A percentile compares a stretch with the other conserved stretches of the same genome.
Evolutionary conservation across 2,113 vertebrate species (phyloP).

Genomic region (Ranitomeya imitator): DNA sequence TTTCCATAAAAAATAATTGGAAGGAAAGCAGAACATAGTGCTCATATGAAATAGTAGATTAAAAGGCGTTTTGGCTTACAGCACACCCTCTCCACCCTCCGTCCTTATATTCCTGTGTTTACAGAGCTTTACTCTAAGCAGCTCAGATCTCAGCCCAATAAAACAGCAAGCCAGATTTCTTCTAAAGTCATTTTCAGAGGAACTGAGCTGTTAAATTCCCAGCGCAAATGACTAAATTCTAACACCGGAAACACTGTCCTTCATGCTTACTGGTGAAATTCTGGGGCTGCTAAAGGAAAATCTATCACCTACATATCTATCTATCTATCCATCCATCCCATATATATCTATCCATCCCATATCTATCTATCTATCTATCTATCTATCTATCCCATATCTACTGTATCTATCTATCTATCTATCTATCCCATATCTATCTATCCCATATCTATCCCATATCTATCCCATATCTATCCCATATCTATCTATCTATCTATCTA

Average conservation of each 20-base stretch:
- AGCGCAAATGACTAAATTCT: neutral
- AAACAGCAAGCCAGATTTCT: neutral
- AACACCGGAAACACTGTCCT: neutral
- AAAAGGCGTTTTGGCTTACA: constrained; percentile 33
- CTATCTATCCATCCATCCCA: too few species aligned
- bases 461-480: too few species aligned
- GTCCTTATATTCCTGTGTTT: neutral
- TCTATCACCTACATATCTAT: neutral
- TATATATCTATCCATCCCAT: too few species aligned
- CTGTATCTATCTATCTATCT: too few species aligned
- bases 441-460: too few species aligned
- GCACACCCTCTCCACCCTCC: constrained; percentile 19
- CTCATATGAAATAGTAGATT: constrained; percentile 11
- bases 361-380: too few species aligned
- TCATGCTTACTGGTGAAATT: neutral
- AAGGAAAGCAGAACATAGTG: constrained; percentile 27
- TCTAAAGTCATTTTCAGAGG: constrained; percentile 10
- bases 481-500: too few species aligned
- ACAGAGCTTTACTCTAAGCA: constrained; percentile 21
- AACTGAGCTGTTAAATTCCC: neutral
- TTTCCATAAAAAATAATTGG: constrained; percentile 45
- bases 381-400: too few species aligned
- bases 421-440: too few species aligned
- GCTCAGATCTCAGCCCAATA: constrained; percentile 22
- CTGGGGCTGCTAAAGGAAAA: neutral